Percentiles rank a stretch among this genome's conserved stretches.
Evolutionary conservation across 1,140 invertebrate species (phyloP).

Genomic region (Sipha flava): DNA sequence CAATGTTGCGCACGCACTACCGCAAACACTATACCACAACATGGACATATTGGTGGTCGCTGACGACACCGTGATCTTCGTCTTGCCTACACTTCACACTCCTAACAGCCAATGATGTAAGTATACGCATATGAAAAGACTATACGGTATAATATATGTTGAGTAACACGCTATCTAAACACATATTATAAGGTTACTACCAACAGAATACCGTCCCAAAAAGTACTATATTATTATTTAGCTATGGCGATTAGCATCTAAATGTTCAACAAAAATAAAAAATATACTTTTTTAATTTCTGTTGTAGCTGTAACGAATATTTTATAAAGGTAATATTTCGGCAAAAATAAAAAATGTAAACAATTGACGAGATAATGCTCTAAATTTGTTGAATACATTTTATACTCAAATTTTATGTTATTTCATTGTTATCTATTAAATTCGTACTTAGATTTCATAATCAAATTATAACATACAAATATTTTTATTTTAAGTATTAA

Average conservation of each 20-base stretch:
- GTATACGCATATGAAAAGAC: background rate
- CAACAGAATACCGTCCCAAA: background rate
- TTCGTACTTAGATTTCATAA: background rate
- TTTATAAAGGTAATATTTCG: too few relatives aligned
- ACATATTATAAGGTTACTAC: background rate
- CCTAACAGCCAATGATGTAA: slow-evolving; percentile 1
- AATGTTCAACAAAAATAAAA: too few relatives aligned
- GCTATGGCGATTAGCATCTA: too few relatives aligned
- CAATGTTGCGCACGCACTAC: slow-evolving; percentile 31
- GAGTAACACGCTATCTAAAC: background rate
- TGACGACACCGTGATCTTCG: slow-evolving; percentile 14
- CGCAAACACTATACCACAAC: background rate
- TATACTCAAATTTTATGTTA: background rate
- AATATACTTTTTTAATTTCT: too few relatives aligned
- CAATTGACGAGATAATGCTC: background rate
- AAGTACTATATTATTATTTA: too few relatives aligned
- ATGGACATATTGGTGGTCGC: background rate
- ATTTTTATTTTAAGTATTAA: background rate
- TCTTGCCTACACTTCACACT: background rate
- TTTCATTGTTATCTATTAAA: background rate
- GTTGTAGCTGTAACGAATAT: too few relatives aligned
- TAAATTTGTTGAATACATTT: background rate
- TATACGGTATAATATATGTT: background rate
- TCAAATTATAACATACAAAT: background rate
- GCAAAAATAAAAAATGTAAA: too few relatives aligned